A percentile compares a stretch with the other conserved stretches of the same genome.
Conservation (phyloP, 2,888 invertebrate species). For the Elysia crispata region DNA sequence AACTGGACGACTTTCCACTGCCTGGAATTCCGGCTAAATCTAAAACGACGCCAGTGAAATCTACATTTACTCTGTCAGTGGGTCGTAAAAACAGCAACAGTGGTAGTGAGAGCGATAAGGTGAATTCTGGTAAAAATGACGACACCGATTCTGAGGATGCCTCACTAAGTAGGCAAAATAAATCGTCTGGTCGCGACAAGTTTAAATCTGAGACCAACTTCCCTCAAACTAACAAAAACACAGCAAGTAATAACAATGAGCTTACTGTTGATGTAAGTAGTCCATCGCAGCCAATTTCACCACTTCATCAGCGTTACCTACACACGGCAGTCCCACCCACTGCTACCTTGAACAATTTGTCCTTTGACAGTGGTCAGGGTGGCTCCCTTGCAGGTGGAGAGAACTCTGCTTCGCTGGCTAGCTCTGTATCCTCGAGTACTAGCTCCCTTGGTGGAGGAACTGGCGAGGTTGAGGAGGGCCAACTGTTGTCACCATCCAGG, state of each 20-base stretch:
- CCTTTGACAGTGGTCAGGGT: not conserved
- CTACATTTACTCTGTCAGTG: not conserved
- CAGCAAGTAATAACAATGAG: not conserved
- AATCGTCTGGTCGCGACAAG: not conserved
- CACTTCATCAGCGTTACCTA: not conserved
- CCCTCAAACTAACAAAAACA: not conserved
- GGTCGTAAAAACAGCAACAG: not conserved
- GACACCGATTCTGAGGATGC: too few species aligned
- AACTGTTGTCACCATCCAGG: slow-evolving; percentile 61
- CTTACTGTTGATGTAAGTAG: not conserved
- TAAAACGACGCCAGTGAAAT: not conserved
- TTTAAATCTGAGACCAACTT: slow-evolving; percentile 1
- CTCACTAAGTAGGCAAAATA: too few species aligned
- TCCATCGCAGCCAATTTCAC: not conserved
- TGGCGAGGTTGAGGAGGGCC: slow-evolving; percentile 3
- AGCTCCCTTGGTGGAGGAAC: slow-evolving; percentile 5
- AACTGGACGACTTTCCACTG: slow-evolving; percentile 16
- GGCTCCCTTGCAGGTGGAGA: not conserved
- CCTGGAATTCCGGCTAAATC: not conserved
- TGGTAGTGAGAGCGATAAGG: too few species aligned
- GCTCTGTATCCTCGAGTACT: not conserved
- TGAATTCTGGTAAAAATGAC: too few species aligned
- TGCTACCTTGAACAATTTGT: not conserved
- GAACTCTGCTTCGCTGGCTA: not conserved
- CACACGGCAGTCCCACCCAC: not conserved